Percentiles rank a stretch among this genome's conserved stretches.
phyloP scores from a whole-genome alignment of 1,140 invertebrate genomes.

The Harlomillsia oculata region DNA sequence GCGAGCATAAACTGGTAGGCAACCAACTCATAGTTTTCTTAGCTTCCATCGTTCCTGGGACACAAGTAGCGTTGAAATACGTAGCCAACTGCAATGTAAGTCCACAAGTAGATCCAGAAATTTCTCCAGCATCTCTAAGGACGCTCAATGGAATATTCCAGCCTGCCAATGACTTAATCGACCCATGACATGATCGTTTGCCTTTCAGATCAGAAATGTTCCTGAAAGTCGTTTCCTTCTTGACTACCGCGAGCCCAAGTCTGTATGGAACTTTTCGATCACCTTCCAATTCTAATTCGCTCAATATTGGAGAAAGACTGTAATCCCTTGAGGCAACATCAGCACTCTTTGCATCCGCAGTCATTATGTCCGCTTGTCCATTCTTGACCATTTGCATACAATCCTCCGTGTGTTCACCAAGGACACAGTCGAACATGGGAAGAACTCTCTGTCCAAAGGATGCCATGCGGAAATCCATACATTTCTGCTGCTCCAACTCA shows the following conservation, averaged over 20 bases:
- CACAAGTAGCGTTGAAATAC: constrained; percentile 47
- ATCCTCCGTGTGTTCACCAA: constrained; percentile 45
- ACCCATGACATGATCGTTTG: constrained; percentile 48
- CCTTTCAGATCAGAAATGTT: constrained; percentile 44
- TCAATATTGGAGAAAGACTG: constrained; percentile 45
- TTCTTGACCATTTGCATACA: constrained; percentile 58
- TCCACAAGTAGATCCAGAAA: constrained; percentile 42
- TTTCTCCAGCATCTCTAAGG: constrained; percentile 43
- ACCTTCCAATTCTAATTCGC: constrained; percentile 42
- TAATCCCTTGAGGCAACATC: constrained; percentile 47
- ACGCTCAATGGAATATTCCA: constrained; percentile 47
- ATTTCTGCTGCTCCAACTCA: constrained; percentile 54
- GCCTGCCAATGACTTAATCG: constrained; percentile 36
- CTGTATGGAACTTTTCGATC: constrained; percentile 41
- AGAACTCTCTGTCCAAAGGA: constrained; percentile 62
- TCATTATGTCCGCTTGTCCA: constrained; percentile 53
- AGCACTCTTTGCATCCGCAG: constrained; percentile 50
- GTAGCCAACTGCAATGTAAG: constrained; percentile 41
- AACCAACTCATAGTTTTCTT: constrained; percentile 15
- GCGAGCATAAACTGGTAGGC: constrained; percentile 14
- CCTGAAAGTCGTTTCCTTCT: constrained; percentile 41
- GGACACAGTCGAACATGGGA: constrained; percentile 56
- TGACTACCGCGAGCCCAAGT: constrained; percentile 52
- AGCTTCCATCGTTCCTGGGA: constrained; percentile 40
- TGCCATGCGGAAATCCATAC: constrained; percentile 47